Percentiles rank a stretch among this genome's conserved stretches.
These are phyloP conservation scores for Cylindroiulus punctatus DNA, from an alignment of 2,888 invertebrate genomes.

Conservation along the genomic window DNA sequence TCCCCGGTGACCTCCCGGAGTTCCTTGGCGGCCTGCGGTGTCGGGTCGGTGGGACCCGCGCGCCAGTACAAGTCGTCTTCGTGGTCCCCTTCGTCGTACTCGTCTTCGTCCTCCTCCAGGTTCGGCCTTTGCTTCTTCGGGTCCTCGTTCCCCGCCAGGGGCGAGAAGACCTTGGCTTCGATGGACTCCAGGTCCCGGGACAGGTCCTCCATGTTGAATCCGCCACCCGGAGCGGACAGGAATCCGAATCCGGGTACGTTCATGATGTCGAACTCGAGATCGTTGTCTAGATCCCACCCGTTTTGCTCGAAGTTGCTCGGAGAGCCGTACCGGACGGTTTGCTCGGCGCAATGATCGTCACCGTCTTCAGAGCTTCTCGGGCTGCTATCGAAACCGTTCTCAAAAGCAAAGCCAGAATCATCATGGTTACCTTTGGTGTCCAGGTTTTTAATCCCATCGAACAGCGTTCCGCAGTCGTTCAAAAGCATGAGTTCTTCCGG, in stretches of 20 bases:
- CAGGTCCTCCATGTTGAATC: conserved; percentile 61
- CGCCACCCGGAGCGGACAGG: conserved; percentile 60
- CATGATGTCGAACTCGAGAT: conserved; percentile 57
- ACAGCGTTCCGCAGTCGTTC: conserved; percentile 40
- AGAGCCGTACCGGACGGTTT: conserved; percentile 60
- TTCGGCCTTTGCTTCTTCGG: not conserved
- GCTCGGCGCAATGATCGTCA: not conserved
- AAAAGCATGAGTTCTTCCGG: conserved; percentile 74
- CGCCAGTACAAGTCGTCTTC: conserved; percentile 57
- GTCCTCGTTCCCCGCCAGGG: conserved; percentile 54
- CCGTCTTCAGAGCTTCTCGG: conserved; percentile 59
- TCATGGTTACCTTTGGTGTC: conserved; percentile 58
- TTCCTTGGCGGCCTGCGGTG: not conserved
- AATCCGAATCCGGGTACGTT: conserved; percentile 60
- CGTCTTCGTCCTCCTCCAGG: conserved; percentile 63
- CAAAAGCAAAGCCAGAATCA: conserved; percentile 56
- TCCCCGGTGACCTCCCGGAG: not conserved
- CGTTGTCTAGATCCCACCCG: conserved; percentile 61
- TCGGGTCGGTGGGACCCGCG: not conserved
- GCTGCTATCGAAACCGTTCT: conserved; percentile 59
- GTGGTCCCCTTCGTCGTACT: conserved; percentile 60
- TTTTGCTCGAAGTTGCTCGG: conserved; percentile 62
- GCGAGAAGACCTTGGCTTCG: conserved; percentile 59
- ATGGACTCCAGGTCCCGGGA: conserved; percentile 61
- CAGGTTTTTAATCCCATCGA: conserved; percentile 24